A percentile compares a stretch with the other conserved stretches of the same genome.
These are phyloP conservation scores for Porites rus DNA, from an alignment of 92 coral and sea anemone genomes.

Conservation along the genomic window DNA sequence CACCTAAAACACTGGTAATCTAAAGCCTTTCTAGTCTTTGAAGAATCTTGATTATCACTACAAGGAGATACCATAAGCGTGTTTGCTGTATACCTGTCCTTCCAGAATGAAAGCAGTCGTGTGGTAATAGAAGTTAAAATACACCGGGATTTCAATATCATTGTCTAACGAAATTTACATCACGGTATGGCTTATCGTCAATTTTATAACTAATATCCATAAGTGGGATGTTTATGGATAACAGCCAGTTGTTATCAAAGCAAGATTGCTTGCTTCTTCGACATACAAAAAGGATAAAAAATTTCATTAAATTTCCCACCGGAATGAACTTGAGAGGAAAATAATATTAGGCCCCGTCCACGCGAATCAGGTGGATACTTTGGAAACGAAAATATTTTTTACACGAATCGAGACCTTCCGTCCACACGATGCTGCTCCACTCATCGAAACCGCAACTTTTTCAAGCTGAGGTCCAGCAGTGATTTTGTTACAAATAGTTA, in stretches of 20 bases:
- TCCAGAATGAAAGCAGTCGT: background rate
- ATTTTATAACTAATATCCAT: background rate
- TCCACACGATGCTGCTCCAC: no score
- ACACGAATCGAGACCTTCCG: no score
- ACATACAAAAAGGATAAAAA: background rate
- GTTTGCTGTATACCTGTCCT: background rate
- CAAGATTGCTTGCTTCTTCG: background rate
- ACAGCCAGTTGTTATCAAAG: background rate
- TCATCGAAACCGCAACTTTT: no score
- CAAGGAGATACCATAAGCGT: no score
- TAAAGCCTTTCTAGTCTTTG: background rate
- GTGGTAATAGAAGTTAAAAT: background rate
- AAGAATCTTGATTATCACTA: no score
- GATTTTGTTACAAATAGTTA: no score
- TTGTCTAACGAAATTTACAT: background rate
- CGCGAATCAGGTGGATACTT: no score
- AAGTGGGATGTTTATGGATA: background rate
- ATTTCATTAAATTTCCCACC: background rate
- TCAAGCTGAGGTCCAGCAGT: no score
- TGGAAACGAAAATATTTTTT: no score
- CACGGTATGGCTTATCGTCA: no score
- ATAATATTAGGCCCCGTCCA: no score
- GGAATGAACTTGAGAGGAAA: background rate
- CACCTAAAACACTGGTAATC: background rate
- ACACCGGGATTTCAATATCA: background rate